These are phyloP conservation scores for Prinia subflava DNA, from an alignment of 2,113 vertebrate species.

Conservation along the genomic window DNA sequence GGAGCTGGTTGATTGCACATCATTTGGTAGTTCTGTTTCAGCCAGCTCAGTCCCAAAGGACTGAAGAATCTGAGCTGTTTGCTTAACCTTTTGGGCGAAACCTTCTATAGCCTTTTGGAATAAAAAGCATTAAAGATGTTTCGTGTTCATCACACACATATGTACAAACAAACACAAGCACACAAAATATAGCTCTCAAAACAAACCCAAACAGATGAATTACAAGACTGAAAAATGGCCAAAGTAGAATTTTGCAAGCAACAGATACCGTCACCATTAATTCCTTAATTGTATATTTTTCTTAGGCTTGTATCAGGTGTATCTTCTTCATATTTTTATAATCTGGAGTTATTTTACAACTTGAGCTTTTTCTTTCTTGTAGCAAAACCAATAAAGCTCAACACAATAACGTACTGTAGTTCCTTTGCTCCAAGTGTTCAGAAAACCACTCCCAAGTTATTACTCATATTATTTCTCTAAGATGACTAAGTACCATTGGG, in stretches of 20 bases:
- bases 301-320: background rate
- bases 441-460: conserved; percentile 63
- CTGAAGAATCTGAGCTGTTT: conserved; percentile 91
- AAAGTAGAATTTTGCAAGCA: conserved; percentile 1
- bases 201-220: background rate
- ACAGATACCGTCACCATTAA: conserved; percentile 41
- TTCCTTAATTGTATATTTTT: background rate
- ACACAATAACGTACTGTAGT: background rate
- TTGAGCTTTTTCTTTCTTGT: background rate
- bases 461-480: conserved; percentile 51
- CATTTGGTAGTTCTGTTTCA: conserved; percentile 93
- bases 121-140: background rate
- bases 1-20: conserved; percentile 82
- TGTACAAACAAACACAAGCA: background rate
- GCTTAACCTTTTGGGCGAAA: conserved; percentile 95
- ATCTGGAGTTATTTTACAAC: background rate
- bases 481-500: conserved; percentile 67
- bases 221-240: background rate
- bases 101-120: conserved; percentile 88
- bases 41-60: conserved; percentile 92
- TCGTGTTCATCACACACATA: background rate
- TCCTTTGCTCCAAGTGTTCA: conserved; percentile 4
- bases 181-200: background rate
- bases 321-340: background rate
- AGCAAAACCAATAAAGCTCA: background rate